A percentile compares a stretch with the other conserved stretches of the same genome.
These are phyloP conservation scores for Pipistrellus pipistrellus DNA, from an alignment of 2,797 vertebrate genomes.

Conservation along the genomic window DNA sequence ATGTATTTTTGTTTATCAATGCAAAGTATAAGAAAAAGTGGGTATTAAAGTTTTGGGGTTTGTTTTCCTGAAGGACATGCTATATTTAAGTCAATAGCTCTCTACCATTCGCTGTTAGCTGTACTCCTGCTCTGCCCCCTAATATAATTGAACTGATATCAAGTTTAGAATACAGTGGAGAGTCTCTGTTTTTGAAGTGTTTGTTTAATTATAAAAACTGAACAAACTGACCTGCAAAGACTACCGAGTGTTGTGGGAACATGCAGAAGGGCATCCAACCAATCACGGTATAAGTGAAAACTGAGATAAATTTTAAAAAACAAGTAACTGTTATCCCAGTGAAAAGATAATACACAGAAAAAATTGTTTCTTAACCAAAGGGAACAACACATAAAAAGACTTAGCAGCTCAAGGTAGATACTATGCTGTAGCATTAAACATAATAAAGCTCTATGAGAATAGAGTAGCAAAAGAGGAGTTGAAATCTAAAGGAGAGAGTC, in stretches of 20 bases:
- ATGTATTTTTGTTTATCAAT: background rate
- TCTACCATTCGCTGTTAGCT: background rate
- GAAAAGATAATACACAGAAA: background rate
- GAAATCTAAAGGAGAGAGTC: background rate
- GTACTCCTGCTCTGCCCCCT: background rate
- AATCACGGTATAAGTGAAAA: background rate
- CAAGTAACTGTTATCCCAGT: background rate
- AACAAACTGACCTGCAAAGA: background rate
- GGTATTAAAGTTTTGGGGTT: background rate
- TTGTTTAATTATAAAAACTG: conserved; percentile 31
- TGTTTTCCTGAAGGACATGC: background rate
- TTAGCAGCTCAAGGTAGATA: background rate
- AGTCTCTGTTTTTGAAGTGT: background rate
- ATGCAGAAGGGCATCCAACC: background rate
- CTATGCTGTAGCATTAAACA: rapidly evolving
- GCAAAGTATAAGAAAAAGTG: background rate
- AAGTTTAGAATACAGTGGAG: background rate
- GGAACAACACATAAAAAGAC: background rate
- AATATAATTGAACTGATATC: background rate
- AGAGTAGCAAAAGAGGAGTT: background rate
- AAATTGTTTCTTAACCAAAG: background rate
- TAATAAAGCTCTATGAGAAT: background rate
- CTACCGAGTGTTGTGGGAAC: background rate
- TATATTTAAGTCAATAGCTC: background rate
- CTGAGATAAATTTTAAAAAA: background rate